phyloP scores from a whole-genome alignment of 1,140 invertebrate species.

The Callitettix versicolor region DNA sequence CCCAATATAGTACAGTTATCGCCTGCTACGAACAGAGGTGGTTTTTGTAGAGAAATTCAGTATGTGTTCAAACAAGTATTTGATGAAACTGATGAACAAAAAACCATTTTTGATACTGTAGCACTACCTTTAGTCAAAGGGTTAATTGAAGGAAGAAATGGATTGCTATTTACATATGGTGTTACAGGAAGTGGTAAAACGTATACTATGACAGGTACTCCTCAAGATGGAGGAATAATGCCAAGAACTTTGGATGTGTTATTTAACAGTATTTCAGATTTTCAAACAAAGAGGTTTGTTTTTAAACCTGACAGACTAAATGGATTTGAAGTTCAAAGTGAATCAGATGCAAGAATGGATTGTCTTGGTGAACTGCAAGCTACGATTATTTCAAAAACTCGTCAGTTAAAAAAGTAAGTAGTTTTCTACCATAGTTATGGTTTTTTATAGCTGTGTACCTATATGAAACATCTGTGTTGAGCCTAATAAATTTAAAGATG shows the following conservation, averaged over 20 bases:
- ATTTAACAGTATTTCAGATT: constrained; percentile 77
- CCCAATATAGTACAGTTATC: constrained; percentile 57
- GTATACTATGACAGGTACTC: constrained; percentile 77
- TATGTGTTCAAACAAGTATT: constrained; percentile 80
- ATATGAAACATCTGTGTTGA: no score
- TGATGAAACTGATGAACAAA: constrained; percentile 61
- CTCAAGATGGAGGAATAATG: constrained; percentile 48
- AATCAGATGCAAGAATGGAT: constrained; percentile 78
- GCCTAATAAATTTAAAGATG: no score
- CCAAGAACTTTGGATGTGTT: constrained; percentile 77
- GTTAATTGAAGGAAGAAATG: constrained; percentile 72
- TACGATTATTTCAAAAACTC: constrained; percentile 32
- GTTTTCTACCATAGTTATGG: not conserved
- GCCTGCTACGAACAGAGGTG: constrained; percentile 50
- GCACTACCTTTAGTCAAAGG: constrained; percentile 77
- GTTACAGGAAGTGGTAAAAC: constrained; percentile 96
- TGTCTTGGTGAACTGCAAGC: constrained; percentile 43
- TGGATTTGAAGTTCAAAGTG: constrained; percentile 81
- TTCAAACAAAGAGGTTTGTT: constrained; percentile 69
- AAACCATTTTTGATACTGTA: constrained; percentile 67
- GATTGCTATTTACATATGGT: constrained; percentile 88
- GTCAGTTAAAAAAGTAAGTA: constrained; percentile 24
- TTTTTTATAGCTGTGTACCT: no score
- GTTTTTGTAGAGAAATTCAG: constrained; percentile 53
- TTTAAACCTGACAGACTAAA: constrained; percentile 91